Base-by-base conservation (phyloP, 2,113 vertebrate species). In the Cricetomys ansorgei region DNA sequence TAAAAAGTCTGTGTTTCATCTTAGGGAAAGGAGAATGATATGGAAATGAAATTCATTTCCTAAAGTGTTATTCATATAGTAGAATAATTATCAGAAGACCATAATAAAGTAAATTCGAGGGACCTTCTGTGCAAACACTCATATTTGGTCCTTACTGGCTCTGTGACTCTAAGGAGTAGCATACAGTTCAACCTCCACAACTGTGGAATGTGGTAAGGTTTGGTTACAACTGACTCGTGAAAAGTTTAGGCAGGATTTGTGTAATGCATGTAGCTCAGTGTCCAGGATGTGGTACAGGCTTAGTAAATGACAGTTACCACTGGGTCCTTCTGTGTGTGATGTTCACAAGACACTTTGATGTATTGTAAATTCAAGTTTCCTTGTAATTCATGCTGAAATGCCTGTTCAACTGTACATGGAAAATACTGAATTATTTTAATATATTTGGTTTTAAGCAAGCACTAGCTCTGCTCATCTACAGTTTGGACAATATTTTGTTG, bases 361-460 rank as follows among this genome's bases (percentile, higher is more conserved):
- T 72, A 1, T 70, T 64, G 72, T 53, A 88, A 17, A 25, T 31
- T 91, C 64, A 69, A 40, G 12, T 48, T 16, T 67, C 21, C 7
- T 48, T 48, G 55, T 57, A 21, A 2, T 67, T 16, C 10, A 27
- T 69, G 11, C 31, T 84, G 53, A 79, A 79, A 67, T 43, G 31
- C 69, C n/a, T 90, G 37, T 50, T 84, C 91, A 64, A 29, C 40
- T 25, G 1, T 29, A 70, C 1, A 7, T 77, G 9, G 29, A 43
- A 92, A 94, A 70, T 72, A 13, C 45, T 91, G 43, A 88, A 55
- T 62, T 27, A 64, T 43, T 25, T 34, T 3, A 53, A 15, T 86
- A 72, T 77, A 25, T n/a, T 67, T 93, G 70, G 31, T 11, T 85
- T 95, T 85, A 92, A 70, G 43, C 62, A 94, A 92, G n/a, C 80